Evolutionary conservation across 2,797 vertebrate genomes (phyloP), one percentile per base, ranked within the genome.

Genomic region (Pyrocephalus nanus): DNA sequence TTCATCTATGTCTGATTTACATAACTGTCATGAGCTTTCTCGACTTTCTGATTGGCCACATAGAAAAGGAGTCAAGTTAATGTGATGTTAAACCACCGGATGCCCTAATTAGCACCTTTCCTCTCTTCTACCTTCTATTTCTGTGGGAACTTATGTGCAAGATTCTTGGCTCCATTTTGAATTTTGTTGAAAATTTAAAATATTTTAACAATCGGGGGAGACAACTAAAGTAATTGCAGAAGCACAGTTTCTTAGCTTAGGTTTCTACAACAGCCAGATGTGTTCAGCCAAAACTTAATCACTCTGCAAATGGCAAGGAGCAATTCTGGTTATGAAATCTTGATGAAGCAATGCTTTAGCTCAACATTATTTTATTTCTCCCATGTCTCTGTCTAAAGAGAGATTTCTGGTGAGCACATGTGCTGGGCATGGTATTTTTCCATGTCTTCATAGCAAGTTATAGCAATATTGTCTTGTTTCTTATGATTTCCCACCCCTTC

Each of bases 271-370:
- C 1, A 82, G 17, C 25, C 29, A 91, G 36, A 67, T 34, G 9
- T 76, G 11, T 76, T 54, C 64, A 85, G 92, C 60, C 84, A 93
- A 86, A 92, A 79, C 27, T 67, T 53, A 79, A 83, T 69, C 55
- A 62, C n/a, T 76, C 12, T 77, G 64, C 66, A 79, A 93, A 64
- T 54, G 43, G 50, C 42, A 95, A 53, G 47, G 34, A 77, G 43
- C 71, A 77, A 84, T 51, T 88, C 62, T 80, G 87, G 22, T 92
- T 92, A 74, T 79, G 87, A 95, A 95, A 96, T 43, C 27, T 66
- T 76, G 81, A 64, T 91, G 89, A 87, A 85, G 87, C 77, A 95
- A 93, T 62, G 23, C 45, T 5, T 64, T 55, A 91, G 74, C 55
- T 92, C 62, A 85, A 79, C 29, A 65, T 42, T 13, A 48, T 74